Conservation (phyloP, 2,888 invertebrate species). For the Pharmacophagus antenor region DNA sequence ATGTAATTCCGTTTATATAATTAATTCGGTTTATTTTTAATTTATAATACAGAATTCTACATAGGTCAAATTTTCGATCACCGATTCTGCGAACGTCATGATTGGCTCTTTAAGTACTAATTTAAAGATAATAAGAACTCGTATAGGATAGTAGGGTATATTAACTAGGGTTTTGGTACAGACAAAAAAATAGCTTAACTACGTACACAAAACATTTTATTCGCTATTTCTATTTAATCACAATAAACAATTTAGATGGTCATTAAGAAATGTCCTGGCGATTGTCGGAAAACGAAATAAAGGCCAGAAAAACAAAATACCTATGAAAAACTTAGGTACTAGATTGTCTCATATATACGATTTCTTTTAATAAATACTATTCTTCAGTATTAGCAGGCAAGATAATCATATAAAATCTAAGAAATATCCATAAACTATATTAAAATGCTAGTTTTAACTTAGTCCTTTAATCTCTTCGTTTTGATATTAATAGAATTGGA, state of each 20-base stretch:
- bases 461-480: conserved; percentile 39
- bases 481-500: conserved; percentile 47
- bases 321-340: conserved; percentile 50
- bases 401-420: conserved; percentile 47
- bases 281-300: conserved; percentile 48
- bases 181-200: background rate
- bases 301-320: conserved; percentile 50
- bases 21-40: background rate
- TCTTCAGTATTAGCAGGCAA: conserved; percentile 37
- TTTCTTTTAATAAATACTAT: conserved; percentile 16
- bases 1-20: too few relatives aligned
- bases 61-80: background rate
- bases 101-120: background rate
- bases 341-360: conserved; percentile 39
- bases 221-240: conserved; percentile 58
- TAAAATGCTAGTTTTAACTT: conserved; percentile 4
- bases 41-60: background rate
- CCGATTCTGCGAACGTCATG: background rate
- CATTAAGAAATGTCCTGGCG: conserved; percentile 45
- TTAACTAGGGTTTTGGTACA: too few relatives aligned
- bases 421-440: conserved; percentile 30
- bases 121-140: background rate
- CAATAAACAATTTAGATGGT: conserved; percentile 66
- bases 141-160: background rate
- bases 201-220: conserved; percentile 36